Percentiles rank a stretch among this genome's conserved stretches.
phyloP scores from a whole-genome alignment of 2,888 invertebrate genomes.

The Dysmachus trigonus region DNA sequence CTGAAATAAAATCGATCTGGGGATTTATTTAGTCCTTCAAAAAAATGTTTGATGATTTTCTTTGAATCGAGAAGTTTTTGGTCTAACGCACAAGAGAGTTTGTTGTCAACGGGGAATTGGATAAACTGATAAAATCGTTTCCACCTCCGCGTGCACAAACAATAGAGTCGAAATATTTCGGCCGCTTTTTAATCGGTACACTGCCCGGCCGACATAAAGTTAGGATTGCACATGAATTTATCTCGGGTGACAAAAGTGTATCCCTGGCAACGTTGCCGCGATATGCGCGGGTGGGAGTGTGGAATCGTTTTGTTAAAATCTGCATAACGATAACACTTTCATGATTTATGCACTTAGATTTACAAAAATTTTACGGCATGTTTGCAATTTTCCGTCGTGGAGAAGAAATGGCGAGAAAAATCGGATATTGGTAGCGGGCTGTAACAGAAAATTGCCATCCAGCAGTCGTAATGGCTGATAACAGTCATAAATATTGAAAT shows the following conservation, averaged over 20 bases:
- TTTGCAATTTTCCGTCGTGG: constrained; percentile 14
- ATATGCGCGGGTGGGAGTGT: not conserved
- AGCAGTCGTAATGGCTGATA: constrained; percentile 38
- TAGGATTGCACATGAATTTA: not conserved
- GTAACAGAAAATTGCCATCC: constrained; percentile 32
- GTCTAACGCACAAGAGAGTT: too few species aligned
- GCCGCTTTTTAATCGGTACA: not conserved
- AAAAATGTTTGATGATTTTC: too few species aligned
- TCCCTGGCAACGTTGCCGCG: not conserved
- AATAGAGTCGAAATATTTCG: not conserved
- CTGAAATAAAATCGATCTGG: too few species aligned
- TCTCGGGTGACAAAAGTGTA: not conserved
- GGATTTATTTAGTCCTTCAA: too few species aligned
- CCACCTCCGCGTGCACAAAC: not conserved
- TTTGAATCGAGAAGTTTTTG: too few species aligned
- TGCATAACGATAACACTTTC: constrained; percentile 28
- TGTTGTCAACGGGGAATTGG: not conserved
- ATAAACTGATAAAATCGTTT: not conserved
- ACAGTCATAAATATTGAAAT: constrained; percentile 33
- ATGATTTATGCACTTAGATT: constrained; percentile 35
- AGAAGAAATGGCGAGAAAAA: constrained; percentile 36
- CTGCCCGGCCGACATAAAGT: not conserved
- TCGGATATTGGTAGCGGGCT: constrained; percentile 20
- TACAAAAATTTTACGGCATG: constrained; percentile 13
- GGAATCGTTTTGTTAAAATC: constrained; percentile 27